Evolutionary conservation across 1,140 invertebrate species (phyloP), one percentile per base, ranked within the genome.

Genomic region (Drosophila micromelanica): DNA sequence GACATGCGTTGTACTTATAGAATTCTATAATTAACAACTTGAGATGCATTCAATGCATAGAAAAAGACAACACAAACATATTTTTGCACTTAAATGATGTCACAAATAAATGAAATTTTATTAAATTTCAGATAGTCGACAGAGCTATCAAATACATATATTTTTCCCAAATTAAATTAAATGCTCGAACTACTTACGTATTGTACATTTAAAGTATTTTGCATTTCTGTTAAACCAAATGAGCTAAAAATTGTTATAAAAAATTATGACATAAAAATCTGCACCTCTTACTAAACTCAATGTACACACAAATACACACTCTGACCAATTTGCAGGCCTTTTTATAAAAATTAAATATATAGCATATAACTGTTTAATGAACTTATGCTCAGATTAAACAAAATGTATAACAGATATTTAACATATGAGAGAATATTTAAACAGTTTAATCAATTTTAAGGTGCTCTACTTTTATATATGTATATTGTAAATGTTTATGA

Each of bases 241-340:
- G 7, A 20, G 9, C 32, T 52, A 12, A 15, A 32, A 35, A 35
- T 32, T 57, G 13, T 32, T 57, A 45, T 12, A 20, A 42, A 49
- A 48, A n/a, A 30, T 30, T 46, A 23, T 49, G 17, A 17, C 17
- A n/a, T 5, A 56, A 64, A 37, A 40, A 40, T n/a, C 13, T 48
- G 37, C 52, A 55, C 55, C 55, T 32, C 42, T 20, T 43, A 57
- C 59, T 49, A 15, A 46, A 38, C 60, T 59, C 37, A 23, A 57
- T 35, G 23, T 5, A 23, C 48, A 20, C 15, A 35, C 43, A 60
- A 20, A 12, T 2, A 55, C 15, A 45, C 43, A 52, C 30, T 61
- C 35, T 54, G 64, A 73, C 63, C 70, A 73, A 73, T 32, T 46
- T 59, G 70, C 70, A 68, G 48, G 56, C 70, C 70, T 73, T 73